Conservation (phyloP, 2,888 invertebrate genomes). For the Phragmatobia fuliginosa region DNA sequence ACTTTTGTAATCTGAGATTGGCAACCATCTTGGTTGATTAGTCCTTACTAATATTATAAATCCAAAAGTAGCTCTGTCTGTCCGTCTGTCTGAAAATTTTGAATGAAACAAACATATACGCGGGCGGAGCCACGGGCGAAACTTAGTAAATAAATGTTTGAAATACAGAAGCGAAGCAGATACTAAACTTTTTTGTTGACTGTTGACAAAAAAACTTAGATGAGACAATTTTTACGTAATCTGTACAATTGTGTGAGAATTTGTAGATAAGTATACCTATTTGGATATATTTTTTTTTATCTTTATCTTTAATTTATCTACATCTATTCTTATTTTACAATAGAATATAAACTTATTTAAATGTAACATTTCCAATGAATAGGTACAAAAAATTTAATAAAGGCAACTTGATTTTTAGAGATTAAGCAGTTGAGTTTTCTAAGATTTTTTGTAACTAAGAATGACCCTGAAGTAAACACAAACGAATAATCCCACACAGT, state of each 20-base stretch:
- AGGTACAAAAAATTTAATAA: background rate
- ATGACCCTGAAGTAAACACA: background rate
- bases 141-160: background rate
- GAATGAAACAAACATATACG: too few relatives aligned
- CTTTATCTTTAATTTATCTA: background rate
- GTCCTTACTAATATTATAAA: too few relatives aligned
- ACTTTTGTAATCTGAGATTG: too few relatives aligned
- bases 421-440: background rate
- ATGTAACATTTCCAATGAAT: background rate
- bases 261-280: too few relatives aligned
- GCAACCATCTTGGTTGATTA: background rate
- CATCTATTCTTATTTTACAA: background rate
- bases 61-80: too few relatives aligned
- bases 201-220: too few relatives aligned
- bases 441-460: background rate
- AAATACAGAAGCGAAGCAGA: background rate
- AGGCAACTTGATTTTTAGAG: background rate
- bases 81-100: too few relatives aligned
- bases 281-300: background rate
- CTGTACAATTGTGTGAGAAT: too few relatives aligned
- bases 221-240: too few relatives aligned
- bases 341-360: background rate
- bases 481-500: background rate
- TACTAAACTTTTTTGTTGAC: background rate
- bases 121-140: too few relatives aligned